A percentile compares a stretch with the other conserved stretches of the same genome.
phyloP scores from a whole-genome alignment of 2,113 vertebrate species.

The rat (Rattus norvegicus) region DNA sequence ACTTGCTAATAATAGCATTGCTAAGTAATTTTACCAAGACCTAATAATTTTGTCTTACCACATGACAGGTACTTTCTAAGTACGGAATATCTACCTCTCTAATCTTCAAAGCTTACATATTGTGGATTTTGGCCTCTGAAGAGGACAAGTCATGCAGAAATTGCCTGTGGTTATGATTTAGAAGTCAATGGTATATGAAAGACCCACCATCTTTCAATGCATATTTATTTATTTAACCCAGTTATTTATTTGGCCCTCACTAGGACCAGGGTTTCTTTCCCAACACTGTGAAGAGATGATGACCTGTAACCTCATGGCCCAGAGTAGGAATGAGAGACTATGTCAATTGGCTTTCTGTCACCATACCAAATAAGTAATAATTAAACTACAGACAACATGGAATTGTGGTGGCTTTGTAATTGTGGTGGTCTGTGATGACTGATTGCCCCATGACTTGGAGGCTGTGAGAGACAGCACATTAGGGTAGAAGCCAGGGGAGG shows the following conservation, averaged over 20 bases:
- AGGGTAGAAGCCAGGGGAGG: rapidly evolving
- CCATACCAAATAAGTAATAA: no score
- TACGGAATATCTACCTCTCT: neutral
- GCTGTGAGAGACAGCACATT: no score
- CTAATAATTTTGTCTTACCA: neutral
- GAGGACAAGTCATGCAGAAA: neutral
- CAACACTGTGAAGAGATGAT: neutral
- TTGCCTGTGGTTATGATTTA: neutral
- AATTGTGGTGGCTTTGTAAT: neutral
- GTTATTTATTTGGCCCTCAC: neutral
- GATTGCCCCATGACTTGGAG: neutral
- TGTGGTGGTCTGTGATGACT: neutral
- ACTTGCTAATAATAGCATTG: neutral
- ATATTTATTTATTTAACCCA: neutral
- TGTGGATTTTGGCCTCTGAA: neutral
- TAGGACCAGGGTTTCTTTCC: neutral
- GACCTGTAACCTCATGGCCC: neutral
- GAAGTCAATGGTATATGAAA: neutral
- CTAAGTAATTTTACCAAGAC: neutral
- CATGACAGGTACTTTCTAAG: neutral
- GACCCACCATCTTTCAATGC: neutral
- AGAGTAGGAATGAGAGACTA: neutral
- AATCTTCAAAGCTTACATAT: neutral
- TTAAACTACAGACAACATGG: neutral
- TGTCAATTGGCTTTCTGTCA: neutral